Conservation (phyloP, 2,113 vertebrate species). For the Ophthalmolycus amberensis region DNA sequence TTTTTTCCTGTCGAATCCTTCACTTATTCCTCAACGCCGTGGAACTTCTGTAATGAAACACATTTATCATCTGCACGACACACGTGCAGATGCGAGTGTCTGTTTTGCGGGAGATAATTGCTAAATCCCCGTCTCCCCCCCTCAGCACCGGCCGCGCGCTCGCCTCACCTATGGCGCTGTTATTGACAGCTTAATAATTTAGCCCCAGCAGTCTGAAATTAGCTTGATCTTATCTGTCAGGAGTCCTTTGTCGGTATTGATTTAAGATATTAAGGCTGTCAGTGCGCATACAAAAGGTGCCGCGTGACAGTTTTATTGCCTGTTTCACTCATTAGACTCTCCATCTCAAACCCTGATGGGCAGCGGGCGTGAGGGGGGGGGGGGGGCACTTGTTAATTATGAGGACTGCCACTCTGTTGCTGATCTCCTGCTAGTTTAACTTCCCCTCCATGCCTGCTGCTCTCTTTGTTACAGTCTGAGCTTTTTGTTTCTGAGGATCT, state of each 20-base stretch:
- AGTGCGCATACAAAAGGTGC: slow-evolving; percentile 68
- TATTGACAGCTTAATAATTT: slow-evolving; percentile 83
- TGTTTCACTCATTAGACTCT: slow-evolving; percentile 65
- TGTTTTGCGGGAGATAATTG: slow-evolving; percentile 77
- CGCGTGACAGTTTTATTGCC: slow-evolving; percentile 73
- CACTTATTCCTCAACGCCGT: slow-evolving; percentile 52
- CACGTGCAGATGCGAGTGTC: slow-evolving; percentile 73
- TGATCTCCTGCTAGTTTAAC: slow-evolving; percentile 43
- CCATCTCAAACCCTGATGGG: slow-evolving; percentile 46
- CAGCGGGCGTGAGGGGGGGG: slow-evolving; percentile 25
- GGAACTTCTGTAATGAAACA: slow-evolving; percentile 80
- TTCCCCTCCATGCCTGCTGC: slow-evolving; percentile 24
- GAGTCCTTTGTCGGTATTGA: slow-evolving; percentile 78
- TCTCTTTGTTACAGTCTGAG: slow-evolving; percentile 34
- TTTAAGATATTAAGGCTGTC: slow-evolving; percentile 82
- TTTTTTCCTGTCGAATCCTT: slow-evolving; percentile 57
- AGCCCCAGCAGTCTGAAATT: slow-evolving; percentile 77
- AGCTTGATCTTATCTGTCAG: slow-evolving; percentile 82
- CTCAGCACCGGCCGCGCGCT: slow-evolving; percentile 21
- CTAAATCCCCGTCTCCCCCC: slow-evolving; percentile 57
- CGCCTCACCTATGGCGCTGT: slow-evolving; percentile 44
- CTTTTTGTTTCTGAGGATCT: slow-evolving; percentile 26
- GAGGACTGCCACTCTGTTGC: slow-evolving; percentile 47
- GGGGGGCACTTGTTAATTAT: slow-evolving; percentile 57
- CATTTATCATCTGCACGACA: slow-evolving; percentile 82